These are phyloP conservation scores for Cygnus olor DNA, from an alignment of 2,797 vertebrate genomes.

Conservation along the genomic window DNA sequence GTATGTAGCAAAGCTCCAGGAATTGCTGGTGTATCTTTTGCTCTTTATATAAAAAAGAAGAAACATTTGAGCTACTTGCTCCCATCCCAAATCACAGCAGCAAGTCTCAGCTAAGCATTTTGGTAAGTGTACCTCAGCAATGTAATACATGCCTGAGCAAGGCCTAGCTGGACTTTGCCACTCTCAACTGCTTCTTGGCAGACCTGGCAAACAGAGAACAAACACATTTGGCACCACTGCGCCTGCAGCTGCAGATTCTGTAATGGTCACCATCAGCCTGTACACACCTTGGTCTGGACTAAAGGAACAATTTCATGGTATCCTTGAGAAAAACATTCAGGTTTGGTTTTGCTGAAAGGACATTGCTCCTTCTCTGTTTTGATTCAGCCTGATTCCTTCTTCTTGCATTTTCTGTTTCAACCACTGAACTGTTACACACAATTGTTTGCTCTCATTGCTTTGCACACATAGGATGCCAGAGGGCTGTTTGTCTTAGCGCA, in stretches of 20 bases:
- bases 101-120: neutral
- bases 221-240: neutral
- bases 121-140: neutral
- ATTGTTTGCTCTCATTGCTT: neutral
- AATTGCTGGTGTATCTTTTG: accelerated
- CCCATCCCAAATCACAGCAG: neutral
- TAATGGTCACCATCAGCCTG: neutral
- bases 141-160: neutral
- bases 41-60: neutral
- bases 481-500: neutral
- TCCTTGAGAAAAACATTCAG: neutral
- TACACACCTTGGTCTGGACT: neutral
- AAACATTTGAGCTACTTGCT: neutral
- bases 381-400: neutral
- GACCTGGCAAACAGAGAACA: neutral
- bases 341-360: neutral
- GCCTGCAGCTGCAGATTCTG: neutral
- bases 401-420: neutral
- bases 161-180: neutral
- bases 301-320: neutral
- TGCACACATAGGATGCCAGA: neutral
- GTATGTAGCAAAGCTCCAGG: neutral
- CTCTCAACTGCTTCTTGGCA: neutral
- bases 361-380: neutral
- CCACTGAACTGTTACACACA: neutral